Percentiles rank a stretch among this genome's conserved stretches.
Evolutionary conservation across 2,888 invertebrate genomes (phyloP).

Genomic region (Ochropleura plecta): DNA sequence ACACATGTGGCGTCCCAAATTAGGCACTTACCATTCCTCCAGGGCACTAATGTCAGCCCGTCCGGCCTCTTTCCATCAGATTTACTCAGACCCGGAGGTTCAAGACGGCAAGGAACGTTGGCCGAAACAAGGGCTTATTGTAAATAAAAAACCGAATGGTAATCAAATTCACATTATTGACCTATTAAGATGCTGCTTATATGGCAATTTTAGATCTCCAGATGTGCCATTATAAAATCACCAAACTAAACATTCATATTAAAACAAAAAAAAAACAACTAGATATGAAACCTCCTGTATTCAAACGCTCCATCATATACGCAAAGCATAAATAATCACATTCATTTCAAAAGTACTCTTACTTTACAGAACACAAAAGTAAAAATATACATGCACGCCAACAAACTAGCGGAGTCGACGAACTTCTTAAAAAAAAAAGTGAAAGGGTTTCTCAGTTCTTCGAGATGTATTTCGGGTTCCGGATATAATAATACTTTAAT

Average conservation of each 20-base stretch:
- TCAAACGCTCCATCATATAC: slow-evolving; percentile 6
- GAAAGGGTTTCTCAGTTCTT: slow-evolving; percentile 46
- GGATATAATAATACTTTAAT: slow-evolving; percentile 31
- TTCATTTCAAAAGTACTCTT: slow-evolving; percentile 40
- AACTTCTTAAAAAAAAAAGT: slow-evolving; percentile 52
- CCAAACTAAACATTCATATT: background rate
- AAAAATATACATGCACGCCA: slow-evolving; percentile 27
- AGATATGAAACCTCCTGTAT: slow-evolving; percentile 20
- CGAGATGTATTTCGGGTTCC: slow-evolving; percentile 27
- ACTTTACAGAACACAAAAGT: slow-evolving; percentile 34
- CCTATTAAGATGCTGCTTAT: too few relatives aligned
- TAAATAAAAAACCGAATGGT: too few relatives aligned
- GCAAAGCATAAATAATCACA: slow-evolving; percentile 21
- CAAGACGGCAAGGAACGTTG: too few relatives aligned
- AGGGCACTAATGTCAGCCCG: too few relatives aligned
- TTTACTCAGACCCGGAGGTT: too few relatives aligned
- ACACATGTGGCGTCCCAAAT: too few relatives aligned
- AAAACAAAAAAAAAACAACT: background rate
- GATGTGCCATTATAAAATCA: background rate
- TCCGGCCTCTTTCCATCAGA: too few relatives aligned
- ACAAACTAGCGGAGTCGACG: slow-evolving; percentile 25
- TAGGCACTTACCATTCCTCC: too few relatives aligned
- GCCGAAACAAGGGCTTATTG: too few relatives aligned
- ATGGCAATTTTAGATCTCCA: too few relatives aligned
- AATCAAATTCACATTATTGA: too few relatives aligned